These are phyloP conservation scores for Baronia brevicornis DNA, from an alignment of 2,888 invertebrate genomes.

Conservation along the genomic window DNA sequence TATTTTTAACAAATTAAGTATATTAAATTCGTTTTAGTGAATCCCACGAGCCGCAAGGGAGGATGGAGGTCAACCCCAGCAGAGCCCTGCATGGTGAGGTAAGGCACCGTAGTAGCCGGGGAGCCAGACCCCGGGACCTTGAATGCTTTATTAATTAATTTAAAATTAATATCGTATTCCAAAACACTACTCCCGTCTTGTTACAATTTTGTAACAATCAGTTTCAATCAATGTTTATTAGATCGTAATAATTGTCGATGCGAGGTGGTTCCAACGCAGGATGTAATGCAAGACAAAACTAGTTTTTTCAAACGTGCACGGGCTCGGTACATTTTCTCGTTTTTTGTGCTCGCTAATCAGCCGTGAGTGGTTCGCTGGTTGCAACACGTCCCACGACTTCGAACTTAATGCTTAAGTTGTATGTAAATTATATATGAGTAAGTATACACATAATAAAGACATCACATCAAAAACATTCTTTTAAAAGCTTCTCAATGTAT, in stretches of 20 bases:
- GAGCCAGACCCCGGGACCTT: too few relatives aligned
- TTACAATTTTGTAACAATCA: slow-evolving; percentile 24
- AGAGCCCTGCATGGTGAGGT: too few relatives aligned
- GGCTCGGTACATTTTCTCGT: slow-evolving; percentile 20
- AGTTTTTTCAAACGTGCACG: slow-evolving; percentile 18
- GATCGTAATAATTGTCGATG: slow-evolving; percentile 36
- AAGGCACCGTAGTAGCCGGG: too few relatives aligned
- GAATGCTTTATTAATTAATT: background rate
- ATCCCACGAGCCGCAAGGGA: too few relatives aligned
- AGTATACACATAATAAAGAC: too few relatives aligned
- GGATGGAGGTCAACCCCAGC: too few relatives aligned
- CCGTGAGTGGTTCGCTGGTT: slow-evolving; percentile 9
- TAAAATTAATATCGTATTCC: slow-evolving; percentile 4
- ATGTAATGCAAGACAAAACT: slow-evolving; percentile 28
- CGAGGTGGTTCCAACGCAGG: slow-evolving; percentile 20
- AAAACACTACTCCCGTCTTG: slow-evolving; percentile 11
- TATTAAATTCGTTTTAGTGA: too few relatives aligned
- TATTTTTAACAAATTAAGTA: too few relatives aligned
- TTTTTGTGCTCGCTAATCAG: slow-evolving; percentile 17
- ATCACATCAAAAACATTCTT: too few relatives aligned
- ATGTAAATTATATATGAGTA: too few relatives aligned
- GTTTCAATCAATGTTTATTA: slow-evolving; percentile 36
- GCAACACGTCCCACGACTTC: slow-evolving; percentile 9
- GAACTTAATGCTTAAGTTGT: slow-evolving; percentile 13
- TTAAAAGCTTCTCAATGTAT: too few relatives aligned